These are phyloP conservation scores for Apocheima hispidaria DNA, from an alignment of 2,888 invertebrate species.

Conservation along the genomic window DNA sequence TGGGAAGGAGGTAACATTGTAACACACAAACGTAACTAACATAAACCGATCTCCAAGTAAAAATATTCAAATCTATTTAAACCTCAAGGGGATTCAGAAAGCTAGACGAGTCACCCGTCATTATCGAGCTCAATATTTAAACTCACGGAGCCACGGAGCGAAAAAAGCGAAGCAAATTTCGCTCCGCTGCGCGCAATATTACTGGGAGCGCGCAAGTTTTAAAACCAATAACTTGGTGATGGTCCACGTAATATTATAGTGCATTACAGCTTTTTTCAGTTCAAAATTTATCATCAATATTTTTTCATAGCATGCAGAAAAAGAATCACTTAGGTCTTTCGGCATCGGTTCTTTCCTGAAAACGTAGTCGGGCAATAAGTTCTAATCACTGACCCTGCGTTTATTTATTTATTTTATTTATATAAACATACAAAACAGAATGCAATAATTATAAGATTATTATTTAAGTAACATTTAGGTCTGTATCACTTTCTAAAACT, in stretches of 20 bases:
- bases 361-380: too few species aligned
- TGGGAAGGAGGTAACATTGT: too few species aligned
- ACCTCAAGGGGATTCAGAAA: neutral
- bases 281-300: neutral
- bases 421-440: too few species aligned
- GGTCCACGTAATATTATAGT: neutral
- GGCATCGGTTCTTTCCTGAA: neutral
- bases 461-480: too few species aligned
- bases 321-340: neutral
- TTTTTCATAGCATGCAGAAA: neutral
- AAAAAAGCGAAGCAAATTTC: constrained; percentile 11
- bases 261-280: neutral
- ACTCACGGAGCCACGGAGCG: constrained; percentile 8
- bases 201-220: constrained; percentile 16
- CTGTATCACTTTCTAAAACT: too few species aligned
- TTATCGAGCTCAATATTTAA: neutral
- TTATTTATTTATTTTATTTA: too few species aligned
- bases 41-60: neutral
- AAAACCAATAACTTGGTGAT: constrained; percentile 30
- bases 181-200: constrained; percentile 14
- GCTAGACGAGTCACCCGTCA: neutral
- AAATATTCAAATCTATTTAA: neutral
- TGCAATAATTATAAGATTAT: too few species aligned
- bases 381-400: too few species aligned
- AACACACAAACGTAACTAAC: too few species aligned